These are phyloP conservation scores for Tenualosa thibaudeaui DNA, from an alignment of 2,797 vertebrate species.

Conservation along the genomic window DNA sequence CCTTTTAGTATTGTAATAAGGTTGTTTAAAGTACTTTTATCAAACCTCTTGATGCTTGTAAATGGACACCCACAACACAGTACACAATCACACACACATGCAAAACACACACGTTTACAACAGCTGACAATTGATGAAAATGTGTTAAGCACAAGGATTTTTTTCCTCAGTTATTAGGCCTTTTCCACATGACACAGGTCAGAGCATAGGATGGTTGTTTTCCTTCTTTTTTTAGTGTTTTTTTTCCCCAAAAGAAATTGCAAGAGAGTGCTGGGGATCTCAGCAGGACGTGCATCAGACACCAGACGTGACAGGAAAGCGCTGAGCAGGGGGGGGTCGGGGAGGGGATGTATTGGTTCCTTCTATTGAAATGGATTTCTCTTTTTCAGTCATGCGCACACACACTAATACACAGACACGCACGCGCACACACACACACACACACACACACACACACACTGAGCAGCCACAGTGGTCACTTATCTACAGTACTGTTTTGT, in stretches of 20 bases:
- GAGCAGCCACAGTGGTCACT: constrained; percentile 33
- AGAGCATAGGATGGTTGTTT: not conserved
- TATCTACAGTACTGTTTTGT: not conserved
- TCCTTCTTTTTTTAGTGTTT: not conserved
- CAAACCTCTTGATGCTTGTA: constrained; percentile 18
- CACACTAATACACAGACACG: constrained; percentile 26
- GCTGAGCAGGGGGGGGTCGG: not conserved
- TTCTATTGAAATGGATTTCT: constrained; percentile 10
- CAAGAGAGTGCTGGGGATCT: not conserved
- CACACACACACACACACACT: constrained; percentile 44
- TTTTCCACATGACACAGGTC: constrained; percentile 8
- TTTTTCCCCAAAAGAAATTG: not conserved
- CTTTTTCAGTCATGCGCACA: not conserved
- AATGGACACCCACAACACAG: constrained; percentile 2
- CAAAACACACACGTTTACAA: constrained; percentile 2
- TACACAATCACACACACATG: not conserved
- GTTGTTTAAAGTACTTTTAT: constrained; percentile 26
- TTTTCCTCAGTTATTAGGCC: not conserved
- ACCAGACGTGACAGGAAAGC: not conserved
- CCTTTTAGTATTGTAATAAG: constrained; percentile 24
- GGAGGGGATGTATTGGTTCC: not conserved
- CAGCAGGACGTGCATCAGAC: not conserved
- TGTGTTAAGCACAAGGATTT: constrained; percentile 22
- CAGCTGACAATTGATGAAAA: constrained; percentile 10
- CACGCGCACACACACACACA: constrained; percentile 60